Base-by-base conservation (phyloP, 2,888 invertebrate species). In the Dilophus febrilis region DNA sequence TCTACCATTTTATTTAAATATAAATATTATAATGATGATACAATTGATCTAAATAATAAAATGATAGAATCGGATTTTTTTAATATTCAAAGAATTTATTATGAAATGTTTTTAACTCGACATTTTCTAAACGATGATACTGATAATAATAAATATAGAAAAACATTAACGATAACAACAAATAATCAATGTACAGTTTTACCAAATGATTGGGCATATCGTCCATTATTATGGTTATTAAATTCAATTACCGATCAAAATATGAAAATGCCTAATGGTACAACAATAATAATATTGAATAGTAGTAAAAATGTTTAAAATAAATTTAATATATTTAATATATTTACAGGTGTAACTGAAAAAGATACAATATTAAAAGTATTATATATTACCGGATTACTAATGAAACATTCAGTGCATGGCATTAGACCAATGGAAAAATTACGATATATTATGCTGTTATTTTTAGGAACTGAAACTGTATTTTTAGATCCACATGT, bases 151-250 rank as follows among this genome's bases (percentile, higher is more conserved):
- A n/a, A n/a, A n/a, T 54, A 3, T 54, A n/a, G n/a, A n/a, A n/a
- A 64, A 6, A 67, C 64, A 37, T 50, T 72, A 17, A 54, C 64
- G 2, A 52, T 69, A 16, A 59, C 58, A 29, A 64, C 58, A 29
- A 64, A 62, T 48, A 74, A 72, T 66, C 64, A 66, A 45, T 70
- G 73, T 37, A 72, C 77, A 11, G 71, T 82, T n/a, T 64, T 85
- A 47, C 82, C 84, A 0, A 66, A 71, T 37, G 85, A 86, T 53
- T 86, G 86, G 86, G 73, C 81, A 12, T 86, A 80, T 59, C 62
- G 77, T 50, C 77, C 81, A 22, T 68, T 84, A 41, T 37, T 29
- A 16, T 16, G 12, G 2, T 19, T 37, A 22, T 22, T 22, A 22
- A 22, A 8, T 22, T 22, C 22, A 22, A 22, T 22, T 6, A 6